Percentiles rank a stretch among this genome's conserved stretches.
Evolutionary conservation across 2,888 invertebrate species (phyloP).

Genomic region (Pseudococcus longispinus): DNA sequence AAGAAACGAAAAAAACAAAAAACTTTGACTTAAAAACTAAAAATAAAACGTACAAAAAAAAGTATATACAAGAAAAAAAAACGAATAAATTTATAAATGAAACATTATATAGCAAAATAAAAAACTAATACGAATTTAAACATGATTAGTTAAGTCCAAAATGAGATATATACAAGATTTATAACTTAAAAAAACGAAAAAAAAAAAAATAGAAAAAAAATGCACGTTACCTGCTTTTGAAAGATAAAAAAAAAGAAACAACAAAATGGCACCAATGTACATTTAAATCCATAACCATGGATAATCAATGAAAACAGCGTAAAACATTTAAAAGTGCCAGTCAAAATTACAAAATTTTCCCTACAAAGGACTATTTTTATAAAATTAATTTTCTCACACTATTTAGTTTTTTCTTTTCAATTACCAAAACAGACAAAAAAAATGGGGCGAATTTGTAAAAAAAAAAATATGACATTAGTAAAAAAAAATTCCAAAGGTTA

Average conservation of each 20-base stretch:
- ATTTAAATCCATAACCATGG: slow-evolving; percentile 34
- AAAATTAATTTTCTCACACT: not conserved
- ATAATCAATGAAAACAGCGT: slow-evolving; percentile 36
- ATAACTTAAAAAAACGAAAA: slow-evolving; percentile 29
- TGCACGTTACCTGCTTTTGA: slow-evolving; percentile 29
- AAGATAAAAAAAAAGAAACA: slow-evolving; percentile 34
- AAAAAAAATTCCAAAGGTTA: slow-evolving; percentile 23
- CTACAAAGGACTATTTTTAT: not conserved
- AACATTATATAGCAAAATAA: slow-evolving; percentile 44
- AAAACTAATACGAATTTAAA: slow-evolving; percentile 45
- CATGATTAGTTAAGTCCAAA: slow-evolving; percentile 42
- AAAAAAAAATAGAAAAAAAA: slow-evolving; percentile 36
- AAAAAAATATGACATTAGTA: slow-evolving; percentile 44
- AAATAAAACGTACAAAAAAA: slow-evolving; percentile 50
- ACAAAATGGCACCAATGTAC: slow-evolving; percentile 50
- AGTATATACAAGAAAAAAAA: slow-evolving; percentile 37
- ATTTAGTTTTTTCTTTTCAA: not conserved
- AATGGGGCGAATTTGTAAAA: slow-evolving; percentile 15
- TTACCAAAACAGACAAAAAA: not conserved
- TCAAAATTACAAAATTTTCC: slow-evolving; percentile 32
- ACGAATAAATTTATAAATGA: slow-evolving; percentile 39
- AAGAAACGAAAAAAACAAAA: slow-evolving; percentile 35
- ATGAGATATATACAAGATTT: slow-evolving; percentile 43
- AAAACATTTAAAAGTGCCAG: slow-evolving; percentile 38
- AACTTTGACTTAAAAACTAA: slow-evolving; percentile 46